Percentiles rank a stretch among this genome's conserved stretches.
These are phyloP conservation scores for Mugil cephalus DNA, from an alignment of 2,113 vertebrate genomes.

Conservation along the genomic window DNA sequence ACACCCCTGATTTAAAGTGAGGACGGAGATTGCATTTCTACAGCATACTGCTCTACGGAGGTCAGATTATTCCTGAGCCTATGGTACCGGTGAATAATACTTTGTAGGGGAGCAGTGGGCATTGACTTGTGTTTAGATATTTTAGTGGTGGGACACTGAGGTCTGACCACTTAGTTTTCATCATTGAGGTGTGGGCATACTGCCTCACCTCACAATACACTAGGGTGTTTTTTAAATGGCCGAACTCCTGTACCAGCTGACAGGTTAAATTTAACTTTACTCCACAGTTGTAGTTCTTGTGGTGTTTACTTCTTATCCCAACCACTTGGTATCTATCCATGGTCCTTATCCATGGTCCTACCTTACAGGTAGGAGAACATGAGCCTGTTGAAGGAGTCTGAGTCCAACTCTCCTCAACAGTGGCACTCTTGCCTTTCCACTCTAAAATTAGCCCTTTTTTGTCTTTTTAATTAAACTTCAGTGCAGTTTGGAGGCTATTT, in stretches of 20 bases:
- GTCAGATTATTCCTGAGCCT: too few relatives aligned
- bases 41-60: too few relatives aligned
- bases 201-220: not conserved
- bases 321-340: constrained; percentile 76
- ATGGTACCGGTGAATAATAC: too few relatives aligned
- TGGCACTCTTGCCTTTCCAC: constrained; percentile 70
- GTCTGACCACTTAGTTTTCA: too few relatives aligned
- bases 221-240: too few relatives aligned
- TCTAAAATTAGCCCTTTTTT: constrained; percentile 77
- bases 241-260: constrained; percentile 74
- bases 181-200: too few relatives aligned
- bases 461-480: constrained; percentile 87
- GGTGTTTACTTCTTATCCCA: constrained; percentile 48
- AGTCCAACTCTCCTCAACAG: constrained; percentile 49
- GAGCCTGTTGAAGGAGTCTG: constrained; percentile 48
- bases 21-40: too few relatives aligned
- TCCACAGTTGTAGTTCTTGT: constrained; percentile 49
- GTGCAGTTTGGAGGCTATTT: constrained; percentile 81
- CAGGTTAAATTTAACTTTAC: constrained; percentile 60
- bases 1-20: too few relatives aligned
- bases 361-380: constrained; percentile 67
- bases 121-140: too few relatives aligned
- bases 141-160: too few relatives aligned
- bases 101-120: too few relatives aligned
- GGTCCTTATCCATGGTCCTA: constrained; percentile 79